Percentiles rank a stretch among this genome's conserved stretches.
phyloP scores from a whole-genome alignment of 2,113 vertebrate genomes.

The Pedetes capensis region DNA sequence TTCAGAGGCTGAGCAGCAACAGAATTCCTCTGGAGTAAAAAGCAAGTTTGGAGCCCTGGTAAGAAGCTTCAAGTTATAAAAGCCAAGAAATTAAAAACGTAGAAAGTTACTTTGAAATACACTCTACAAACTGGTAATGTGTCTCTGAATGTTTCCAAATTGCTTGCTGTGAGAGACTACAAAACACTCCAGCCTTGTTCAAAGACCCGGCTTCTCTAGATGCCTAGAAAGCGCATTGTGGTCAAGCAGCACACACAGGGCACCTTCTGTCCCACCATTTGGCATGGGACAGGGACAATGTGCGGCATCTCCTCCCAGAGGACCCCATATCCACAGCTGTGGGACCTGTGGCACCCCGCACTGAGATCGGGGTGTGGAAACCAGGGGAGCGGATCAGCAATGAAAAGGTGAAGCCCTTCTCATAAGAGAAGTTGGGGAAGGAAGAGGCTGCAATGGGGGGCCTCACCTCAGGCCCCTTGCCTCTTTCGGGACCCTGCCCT shows the following conservation, averaged over 20 bases:
- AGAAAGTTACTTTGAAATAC: neutral
- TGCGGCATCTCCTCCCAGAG: too few relatives aligned
- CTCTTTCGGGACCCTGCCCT: neutral
- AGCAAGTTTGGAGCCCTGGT: neutral
- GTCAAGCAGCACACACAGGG: neutral
- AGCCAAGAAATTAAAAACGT: neutral
- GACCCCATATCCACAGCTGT: too few relatives aligned
- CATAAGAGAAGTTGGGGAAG: neutral
- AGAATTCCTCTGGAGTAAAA: neutral
- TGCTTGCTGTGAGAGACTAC: neutral
- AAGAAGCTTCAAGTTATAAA: neutral
- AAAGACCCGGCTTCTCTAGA: neutral
- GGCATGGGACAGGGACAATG: too few relatives aligned
- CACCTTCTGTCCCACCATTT: too few relatives aligned
- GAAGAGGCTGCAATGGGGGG: neutral
- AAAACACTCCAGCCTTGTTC: neutral
- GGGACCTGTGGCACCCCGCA: neutral
- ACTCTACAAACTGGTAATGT: neutral
- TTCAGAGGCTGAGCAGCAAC: neutral
- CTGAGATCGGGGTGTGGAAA: neutral
- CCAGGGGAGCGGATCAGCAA: accelerated
- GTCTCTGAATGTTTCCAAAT: neutral
- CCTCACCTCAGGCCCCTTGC: too few relatives aligned
- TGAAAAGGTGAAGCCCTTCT: neutral
- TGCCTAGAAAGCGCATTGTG: neutral